phyloP scores from a whole-genome alignment of 2,797 vertebrate genomes.

The Sebastes vulpes region DNA sequence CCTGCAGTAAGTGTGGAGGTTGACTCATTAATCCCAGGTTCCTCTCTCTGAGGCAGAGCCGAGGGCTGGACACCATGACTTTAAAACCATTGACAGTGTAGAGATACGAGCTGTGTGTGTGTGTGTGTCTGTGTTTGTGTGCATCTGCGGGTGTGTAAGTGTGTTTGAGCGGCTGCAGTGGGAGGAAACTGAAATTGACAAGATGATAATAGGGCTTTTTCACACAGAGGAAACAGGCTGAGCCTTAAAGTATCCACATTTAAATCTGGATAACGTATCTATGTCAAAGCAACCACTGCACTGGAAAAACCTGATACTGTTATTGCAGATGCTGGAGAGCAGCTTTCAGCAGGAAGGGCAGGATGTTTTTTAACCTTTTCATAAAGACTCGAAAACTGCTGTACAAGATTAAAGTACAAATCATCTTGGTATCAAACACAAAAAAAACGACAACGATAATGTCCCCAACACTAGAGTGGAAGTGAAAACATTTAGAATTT shows the following conservation, averaged over 20 bases:
- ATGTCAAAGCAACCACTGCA: constrained; percentile 73
- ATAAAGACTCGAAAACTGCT: constrained; percentile 29
- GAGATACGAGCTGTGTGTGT: constrained; percentile 27
- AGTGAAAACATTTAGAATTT: not conserved
- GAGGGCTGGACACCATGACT: constrained; percentile 53
- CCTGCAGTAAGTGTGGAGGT: constrained; percentile 72
- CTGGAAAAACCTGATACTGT: constrained; percentile 78
- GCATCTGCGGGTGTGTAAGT: not conserved
- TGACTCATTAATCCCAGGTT: constrained; percentile 75
- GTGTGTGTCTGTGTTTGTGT: not conserved
- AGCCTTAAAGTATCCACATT: constrained; percentile 75
- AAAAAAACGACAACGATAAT: not conserved
- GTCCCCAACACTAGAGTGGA: not conserved
- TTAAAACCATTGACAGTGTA: constrained; percentile 48
- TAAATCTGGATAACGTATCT: constrained; percentile 77
- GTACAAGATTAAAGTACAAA: not conserved
- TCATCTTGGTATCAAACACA: not conserved
- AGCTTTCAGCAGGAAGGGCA: constrained; percentile 60
- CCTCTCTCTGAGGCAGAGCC: constrained; percentile 50
- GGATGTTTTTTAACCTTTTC: constrained; percentile 68
- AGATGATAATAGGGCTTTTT: constrained; percentile 81
- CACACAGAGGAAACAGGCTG: constrained; percentile 75
- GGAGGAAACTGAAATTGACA: constrained; percentile 80
- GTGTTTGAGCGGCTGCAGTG: constrained; percentile 52
- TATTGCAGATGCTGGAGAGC: constrained; percentile 69